These are phyloP conservation scores for Desmophyllum pertusum DNA, from an alignment of 92 coral and sea anemone species.

Conservation along the genomic window DNA sequence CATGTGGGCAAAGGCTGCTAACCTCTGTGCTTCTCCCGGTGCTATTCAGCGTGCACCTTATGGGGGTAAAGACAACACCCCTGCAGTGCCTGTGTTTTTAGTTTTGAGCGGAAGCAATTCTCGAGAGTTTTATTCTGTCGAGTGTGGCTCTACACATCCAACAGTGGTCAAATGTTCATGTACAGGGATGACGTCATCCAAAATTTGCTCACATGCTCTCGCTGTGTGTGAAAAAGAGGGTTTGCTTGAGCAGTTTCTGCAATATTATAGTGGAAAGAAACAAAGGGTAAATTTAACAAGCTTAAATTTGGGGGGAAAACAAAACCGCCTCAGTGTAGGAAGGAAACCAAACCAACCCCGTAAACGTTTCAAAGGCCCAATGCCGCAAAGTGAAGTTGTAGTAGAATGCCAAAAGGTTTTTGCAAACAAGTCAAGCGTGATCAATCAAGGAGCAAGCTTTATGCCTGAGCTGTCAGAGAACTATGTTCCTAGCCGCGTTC, in stretches of 20 bases:
- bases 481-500: slow-evolving; percentile 1
- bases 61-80: neutral
- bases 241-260: slow-evolving; percentile 22
- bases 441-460: slow-evolving; percentile 2
- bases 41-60: slow-evolving; percentile 8
- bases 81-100: slow-evolving; percentile 5
- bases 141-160: slow-evolving; percentile 19
- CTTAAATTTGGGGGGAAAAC: slow-evolving; percentile 35
- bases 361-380: slow-evolving; percentile 42
- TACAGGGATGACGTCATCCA: slow-evolving; percentile 28
- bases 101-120: slow-evolving; percentile 21
- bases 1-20: slow-evolving; percentile 14
- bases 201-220: slow-evolving; percentile 38
- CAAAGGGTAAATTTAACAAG: slow-evolving; percentile 24
- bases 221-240: slow-evolving; percentile 38
- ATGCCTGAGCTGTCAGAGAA: neutral
- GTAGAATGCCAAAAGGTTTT: slow-evolving; percentile 31
- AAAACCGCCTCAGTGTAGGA: slow-evolving; percentile 34
- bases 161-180: slow-evolving; percentile 33
- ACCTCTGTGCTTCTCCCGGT: neutral
- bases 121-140: slow-evolving; percentile 11
- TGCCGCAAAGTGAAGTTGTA: slow-evolving; percentile 36
- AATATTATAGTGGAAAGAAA: slow-evolving; percentile 24
- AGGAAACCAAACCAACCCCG: slow-evolving; percentile 26
- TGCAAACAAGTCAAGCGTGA: slow-evolving; percentile 9